Base-by-base conservation (phyloP, 2,888 invertebrate species). In the Ypsolopha sequella region DNA sequence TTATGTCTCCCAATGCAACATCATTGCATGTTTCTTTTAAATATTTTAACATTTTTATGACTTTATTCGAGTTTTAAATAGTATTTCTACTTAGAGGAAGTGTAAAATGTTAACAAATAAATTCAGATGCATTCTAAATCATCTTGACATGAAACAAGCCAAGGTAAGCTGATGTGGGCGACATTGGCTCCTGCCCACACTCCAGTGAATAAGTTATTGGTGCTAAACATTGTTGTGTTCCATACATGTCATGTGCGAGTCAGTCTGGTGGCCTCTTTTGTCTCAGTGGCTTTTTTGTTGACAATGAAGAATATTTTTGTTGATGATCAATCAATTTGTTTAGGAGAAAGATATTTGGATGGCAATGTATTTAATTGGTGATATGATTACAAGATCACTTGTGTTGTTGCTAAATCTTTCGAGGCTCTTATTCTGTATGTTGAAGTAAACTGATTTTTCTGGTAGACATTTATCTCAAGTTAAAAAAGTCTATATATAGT, bases 151-250 rank as follows among this genome's bases (percentile, higher is more conserved):
- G 70, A 64, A 68, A 62, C 61, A 64, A 65, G 60, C 73, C 84
- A 84, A 84, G 84, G 82, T 67, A 72, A 73, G 62, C 65, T 13
- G 11, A 41, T 61, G 85, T 86, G 84, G 85, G 85, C 72, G 82
- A 72, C 62, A 66, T 66, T 24, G 24, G 63, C 68, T 60, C 57
- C 82, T 66, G 66, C 85, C 85, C 84, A 85, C 85, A 84, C 81
- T 68, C 52, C 54, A 60, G 70, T 13, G 84, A 81, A 85, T 86
- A 84, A 78, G 80, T 85, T 81, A 84, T 79, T 77, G 66, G 58
- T 62, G 67, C 74, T 75, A 70, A 77, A 80, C 80, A 80, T 76
- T 80, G 80, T 79, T 72, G 69, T 72, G 71, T 68, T 66, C 74
- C 73, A 65, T 73, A 74, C 70, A 62, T 71, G 76, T 72, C 72